Base-by-base conservation (phyloP, 1,140 invertebrate species). In the Pseudomyrmex sp. region DNA sequence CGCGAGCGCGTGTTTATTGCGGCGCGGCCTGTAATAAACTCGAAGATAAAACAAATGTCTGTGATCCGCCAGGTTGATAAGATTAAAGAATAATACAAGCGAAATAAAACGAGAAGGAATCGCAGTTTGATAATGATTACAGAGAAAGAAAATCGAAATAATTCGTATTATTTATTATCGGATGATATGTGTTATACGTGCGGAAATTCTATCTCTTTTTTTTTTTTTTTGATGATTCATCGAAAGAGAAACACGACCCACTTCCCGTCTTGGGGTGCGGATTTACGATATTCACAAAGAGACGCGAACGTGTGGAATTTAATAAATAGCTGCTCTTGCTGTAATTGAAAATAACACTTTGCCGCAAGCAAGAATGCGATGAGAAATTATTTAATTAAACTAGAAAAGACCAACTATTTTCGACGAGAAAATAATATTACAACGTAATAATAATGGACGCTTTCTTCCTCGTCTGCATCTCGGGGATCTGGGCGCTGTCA, bases 281-380 rank as follows among this genome's bases (percentile, higher is more conserved):
- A 48, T 54, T 69, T 26, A 26, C 66, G 48, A 50, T 35, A 50
- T 50, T 76, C 48, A 44, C 54, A 80, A 80, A 72, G 54, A 59
- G 54, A 48, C 46, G 58, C 72, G 56, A 80, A 80, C 59, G 76
- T 80, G 54, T 80, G 66, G 66, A 72, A 80, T 80, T 80, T 80
- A 80, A 80, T 80, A 80, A 80, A 80, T 70, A 80, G 54, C 54
- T 54, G 76, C 54, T 80, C 54, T 68, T 54, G 68, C 54, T 59
- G 54, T 80, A 80, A 80, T 80, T 72, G 76, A 80, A 80, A 80
- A 80, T 70, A 80, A 80, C 66, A 72, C 54, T 72, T 80, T 23
- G 76, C 76, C 76, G 23, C 66, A 72, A 80, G 56, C 66, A 72
- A 56, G 76, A 80, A 80, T 80, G 76, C 66, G 44, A 80, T 26